Evolutionary conservation across 1,140 invertebrate genomes (phyloP), one percentile per base, ranked within the genome.

Genomic region (Saccostrea glomerata): DNA sequence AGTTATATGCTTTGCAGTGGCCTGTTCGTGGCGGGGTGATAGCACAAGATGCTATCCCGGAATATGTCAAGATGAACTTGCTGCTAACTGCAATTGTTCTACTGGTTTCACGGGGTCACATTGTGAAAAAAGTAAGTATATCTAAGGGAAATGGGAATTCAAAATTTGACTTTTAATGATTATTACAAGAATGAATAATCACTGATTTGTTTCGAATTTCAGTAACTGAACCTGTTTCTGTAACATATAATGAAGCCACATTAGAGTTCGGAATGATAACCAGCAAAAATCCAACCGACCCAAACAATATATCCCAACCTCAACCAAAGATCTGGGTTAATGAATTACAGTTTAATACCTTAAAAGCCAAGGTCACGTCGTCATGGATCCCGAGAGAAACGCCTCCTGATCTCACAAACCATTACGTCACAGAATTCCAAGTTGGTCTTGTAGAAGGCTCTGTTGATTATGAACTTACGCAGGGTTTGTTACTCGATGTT

Each of bases 1-100:
- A 60, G 0, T 60, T 40, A 30, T 82, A n/a, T 30, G 54, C 0
- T 82, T 87, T 83, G 40, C 87, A 91, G 91, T 90, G 89, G 86
- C 90, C n/a, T 91, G 91, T 85, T 91, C 91, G 9, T 91, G 91
- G 91, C 77, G 89, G 9, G 47, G 77, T 47, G 86, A 90, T 86
- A 90, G 90, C 54, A 90, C 88, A 7, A 58, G 88, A 11, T 91
- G 91, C 86, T 91, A 90, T 55, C 91, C 91, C 13, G 91, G 91
- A 17, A 87, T 63, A 6, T 91, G 91, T 82, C 23, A 23, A 7
- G 20, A 82, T 7, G 91, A 90, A 47, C 70, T 89, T 58, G 85
- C 86, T 3, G 54, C 55, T 9, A 89, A 86, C n/a, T 92, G 91
- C 82, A 66, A 25, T 12, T 92, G 91, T 73, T 36, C 87, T 13